phyloP scores from a whole-genome alignment of 2,888 invertebrate genomes.

The Hyposoter dolosus region DNA sequence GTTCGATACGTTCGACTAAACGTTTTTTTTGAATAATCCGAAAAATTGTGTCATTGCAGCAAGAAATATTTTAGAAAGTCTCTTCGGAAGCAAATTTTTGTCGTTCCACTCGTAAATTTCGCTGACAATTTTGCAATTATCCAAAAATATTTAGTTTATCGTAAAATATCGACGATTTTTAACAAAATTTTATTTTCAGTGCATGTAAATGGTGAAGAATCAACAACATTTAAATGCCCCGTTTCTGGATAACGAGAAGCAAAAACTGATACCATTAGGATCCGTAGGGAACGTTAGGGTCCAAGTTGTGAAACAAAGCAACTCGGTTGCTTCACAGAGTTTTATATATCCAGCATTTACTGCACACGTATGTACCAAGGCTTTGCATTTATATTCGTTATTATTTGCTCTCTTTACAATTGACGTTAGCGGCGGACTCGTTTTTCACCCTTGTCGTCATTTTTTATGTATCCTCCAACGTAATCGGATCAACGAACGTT shows the following conservation, averaged over 20 bases:
- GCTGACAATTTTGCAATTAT: too few relatives aligned
- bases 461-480: slow-evolving; percentile 12
- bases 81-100: too few relatives aligned
- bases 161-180: too few relatives aligned
- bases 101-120: too few relatives aligned
- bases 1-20: too few relatives aligned
- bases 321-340: not conserved
- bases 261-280: slow-evolving; percentile 52
- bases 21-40: too few relatives aligned
- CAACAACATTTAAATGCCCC: slow-evolving; percentile 38
- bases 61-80: too few relatives aligned
- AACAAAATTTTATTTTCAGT: too few relatives aligned
- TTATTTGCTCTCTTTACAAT: slow-evolving; percentile 17
- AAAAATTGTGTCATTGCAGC: too few relatives aligned
- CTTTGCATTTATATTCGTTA: slow-evolving; percentile 21
- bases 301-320: slow-evolving; percentile 56
- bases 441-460: slow-evolving; percentile 8
- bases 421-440: slow-evolving; percentile 22
- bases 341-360: not conserved
- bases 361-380: not conserved
- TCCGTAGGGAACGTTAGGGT: slow-evolving; percentile 18
- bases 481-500: slow-evolving; percentile 60
- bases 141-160: too few relatives aligned
- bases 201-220: slow-evolving; percentile 17
- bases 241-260: slow-evolving; percentile 64